Base-by-base conservation (phyloP, 2,888 invertebrate genomes). In the Acanthosepion pharaonis region DNA sequence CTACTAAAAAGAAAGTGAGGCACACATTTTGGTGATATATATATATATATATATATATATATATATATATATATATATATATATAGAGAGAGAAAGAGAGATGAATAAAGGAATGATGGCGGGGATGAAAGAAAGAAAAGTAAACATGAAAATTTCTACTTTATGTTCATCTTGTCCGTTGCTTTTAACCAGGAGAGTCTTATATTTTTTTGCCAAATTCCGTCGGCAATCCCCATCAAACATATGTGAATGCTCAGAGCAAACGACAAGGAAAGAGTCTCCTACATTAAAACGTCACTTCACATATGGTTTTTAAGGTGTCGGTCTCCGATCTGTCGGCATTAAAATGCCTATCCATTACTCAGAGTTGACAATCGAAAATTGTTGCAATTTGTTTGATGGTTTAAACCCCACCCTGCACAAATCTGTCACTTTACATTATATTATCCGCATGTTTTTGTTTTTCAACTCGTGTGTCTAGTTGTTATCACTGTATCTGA, bases 261-360 rank as follows among this genome's bases (percentile, higher is more conserved):
- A n/a, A 78, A 78, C 78, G 78, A 78, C 78, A 78, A 78, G 78
- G 78, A 78, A 78, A 78, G n/a, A 78, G n/a, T 78, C 78, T 78
- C 78, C 78, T 78, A 78, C 78, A 78, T 78, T 78, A 78, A 78
- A 78, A 78, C 78, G 78, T 78, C 78, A 78, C 78, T 78, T 78
- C 78, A 78, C 78, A 78, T 78, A n/a, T 78, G 78, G 78, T 28
- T 78, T 78, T 78, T 78, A 78, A 78, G 78, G 78, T 78, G 78
- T 78, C 78, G 78, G n/a, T 78, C 78, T 78, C 78, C 78, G 78
- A 78, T 78, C 78, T 78, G 78, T 78, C 78, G 78, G 78, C 78
- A 78, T 15, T 78, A 78, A 78, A 78, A 78, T 78, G 78, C 78
- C 78, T 78, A 78, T 78, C 78, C 78, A 78, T 78, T 78, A 78